Evolutionary conservation across 1,140 invertebrate species (phyloP).

Genomic region (Drosophila serrata): DNA sequence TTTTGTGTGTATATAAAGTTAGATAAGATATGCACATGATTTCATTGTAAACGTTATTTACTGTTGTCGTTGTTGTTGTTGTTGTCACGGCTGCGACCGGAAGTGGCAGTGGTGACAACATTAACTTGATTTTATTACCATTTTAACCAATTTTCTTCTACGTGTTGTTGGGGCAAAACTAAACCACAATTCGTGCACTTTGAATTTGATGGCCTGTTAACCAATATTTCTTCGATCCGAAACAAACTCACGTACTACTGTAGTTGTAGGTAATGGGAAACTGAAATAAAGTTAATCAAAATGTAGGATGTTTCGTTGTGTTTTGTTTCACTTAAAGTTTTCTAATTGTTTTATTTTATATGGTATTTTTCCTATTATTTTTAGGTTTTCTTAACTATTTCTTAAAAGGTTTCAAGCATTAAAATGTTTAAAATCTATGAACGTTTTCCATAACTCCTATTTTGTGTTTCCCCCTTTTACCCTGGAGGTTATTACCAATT

Average conservation of each 20-base stretch:
- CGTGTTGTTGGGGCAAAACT: constrained; percentile 17
- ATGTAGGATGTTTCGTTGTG: neutral
- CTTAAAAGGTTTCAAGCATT: neutral
- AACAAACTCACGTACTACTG: constrained; percentile 15
- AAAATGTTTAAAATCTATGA: neutral
- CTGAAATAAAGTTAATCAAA: neutral
- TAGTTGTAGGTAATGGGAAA: neutral
- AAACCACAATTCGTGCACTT: constrained; percentile 30
- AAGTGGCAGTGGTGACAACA: constrained; percentile 66
- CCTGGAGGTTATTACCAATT: neutral
- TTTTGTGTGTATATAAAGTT: constrained; percentile 24
- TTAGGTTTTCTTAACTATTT: neutral
- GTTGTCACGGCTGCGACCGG: constrained; percentile 46
- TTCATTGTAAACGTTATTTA: constrained; percentile 65
- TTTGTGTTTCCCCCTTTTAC: neutral
- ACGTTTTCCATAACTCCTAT: neutral
- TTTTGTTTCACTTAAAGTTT: neutral
- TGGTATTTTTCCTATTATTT: neutral
- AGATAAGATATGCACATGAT: constrained; percentile 79
- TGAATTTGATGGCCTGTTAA: constrained; percentile 34
- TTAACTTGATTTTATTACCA: constrained; percentile 47
- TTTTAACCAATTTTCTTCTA: constrained; percentile 21
- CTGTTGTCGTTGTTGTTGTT: constrained; percentile 10
- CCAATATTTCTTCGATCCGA: constrained; percentile 21
- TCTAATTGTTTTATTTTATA: neutral